Evolutionary conservation across 2,113 vertebrate genomes (phyloP), one percentile per base, ranked within the genome.

Genomic region (Thamnaconus septentrionalis): DNA sequence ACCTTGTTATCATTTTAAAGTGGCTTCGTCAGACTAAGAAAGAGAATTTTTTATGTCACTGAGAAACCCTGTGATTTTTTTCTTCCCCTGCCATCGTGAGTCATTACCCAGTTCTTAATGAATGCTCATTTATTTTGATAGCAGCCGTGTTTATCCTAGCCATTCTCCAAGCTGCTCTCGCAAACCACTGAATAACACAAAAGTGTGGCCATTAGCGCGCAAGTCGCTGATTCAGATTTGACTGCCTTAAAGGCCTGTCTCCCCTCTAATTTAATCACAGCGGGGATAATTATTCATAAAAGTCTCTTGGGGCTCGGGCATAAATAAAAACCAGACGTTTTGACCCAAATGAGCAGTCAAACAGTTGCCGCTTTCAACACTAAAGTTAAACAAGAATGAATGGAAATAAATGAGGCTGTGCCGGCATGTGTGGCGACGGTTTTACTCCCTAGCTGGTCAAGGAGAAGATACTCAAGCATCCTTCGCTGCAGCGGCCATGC

Each of bases 81-180:
- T 31, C 2, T 31, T 31, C 18, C 18, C 18, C 18, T 31, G 18
- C 18, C 18, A 31, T 31, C 18, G 18, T 31, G 18, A 31, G 18
- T 31, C 18, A 31, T 31, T 31, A 31, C 18, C 18, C 18, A 31
- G 18, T 31, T 31, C 18, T 31, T 31, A 31, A 31, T 31, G 18
- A 31, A 31, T 2, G 18, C 18, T 31, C 18, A 2, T 31, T 3
- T 45, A 3, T 45, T 5, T 45, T 7, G 4, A 55, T 18, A 11
- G 10, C 8, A 12, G 39, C 68, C 57, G 62, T 9, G 64, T 69
- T 59, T 8, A 39, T 56, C 18, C 5, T 48, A 61, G 48, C 59
- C 11, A 72, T 76, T 76, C 11, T 62, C 8, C 6, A 43, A 46
- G 53, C 53, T 12, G 48, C 40, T 41, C 41, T 49, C 40, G 53